phyloP scores from a whole-genome alignment of 1,140 invertebrate genomes.

The Elymnias hypermnestra region DNA sequence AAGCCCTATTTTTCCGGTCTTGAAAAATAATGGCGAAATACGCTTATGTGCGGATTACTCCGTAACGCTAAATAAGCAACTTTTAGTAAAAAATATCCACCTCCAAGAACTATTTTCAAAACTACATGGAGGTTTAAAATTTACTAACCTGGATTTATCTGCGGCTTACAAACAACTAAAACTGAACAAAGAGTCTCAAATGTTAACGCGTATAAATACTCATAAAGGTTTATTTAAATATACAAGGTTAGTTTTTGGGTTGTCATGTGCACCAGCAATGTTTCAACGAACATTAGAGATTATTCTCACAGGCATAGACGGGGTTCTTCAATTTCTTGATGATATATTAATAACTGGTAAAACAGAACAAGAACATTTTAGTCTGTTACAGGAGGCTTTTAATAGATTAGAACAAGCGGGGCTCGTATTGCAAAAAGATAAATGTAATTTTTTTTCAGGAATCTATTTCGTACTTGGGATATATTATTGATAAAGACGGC shows the following conservation, averaged over 20 bases:
- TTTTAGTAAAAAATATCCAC: constrained; percentile 24
- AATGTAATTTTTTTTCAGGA: no score
- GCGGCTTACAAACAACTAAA: constrained; percentile 26
- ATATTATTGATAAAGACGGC: constrained; percentile 1
- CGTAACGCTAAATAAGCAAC: constrained; percentile 30
- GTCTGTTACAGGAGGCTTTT: no score
- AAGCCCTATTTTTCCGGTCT: constrained; percentile 10
- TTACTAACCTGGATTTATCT: constrained; percentile 23
- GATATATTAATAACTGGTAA: no score
- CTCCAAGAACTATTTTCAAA: constrained; percentile 23
- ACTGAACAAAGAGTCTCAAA: constrained; percentile 19
- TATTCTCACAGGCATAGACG: neutral
- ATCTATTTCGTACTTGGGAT: neutral
- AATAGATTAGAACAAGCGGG: no score
- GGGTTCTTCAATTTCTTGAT: neutral
- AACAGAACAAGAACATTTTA: no score
- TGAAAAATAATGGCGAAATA: constrained; percentile 44
- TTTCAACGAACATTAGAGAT: no score
- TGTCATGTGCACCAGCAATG: no score
- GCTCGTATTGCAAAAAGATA: no score
- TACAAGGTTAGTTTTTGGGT: constrained; percentile 18
- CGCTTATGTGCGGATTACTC: constrained; percentile 56
- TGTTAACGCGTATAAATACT: constrained; percentile 25
- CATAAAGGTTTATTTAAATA: constrained; percentile 25
- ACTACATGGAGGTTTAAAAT: constrained; percentile 21